Evolutionary conservation across 1,140 invertebrate species (phyloP).

Genomic region (Drosophila kikkawai): DNA sequence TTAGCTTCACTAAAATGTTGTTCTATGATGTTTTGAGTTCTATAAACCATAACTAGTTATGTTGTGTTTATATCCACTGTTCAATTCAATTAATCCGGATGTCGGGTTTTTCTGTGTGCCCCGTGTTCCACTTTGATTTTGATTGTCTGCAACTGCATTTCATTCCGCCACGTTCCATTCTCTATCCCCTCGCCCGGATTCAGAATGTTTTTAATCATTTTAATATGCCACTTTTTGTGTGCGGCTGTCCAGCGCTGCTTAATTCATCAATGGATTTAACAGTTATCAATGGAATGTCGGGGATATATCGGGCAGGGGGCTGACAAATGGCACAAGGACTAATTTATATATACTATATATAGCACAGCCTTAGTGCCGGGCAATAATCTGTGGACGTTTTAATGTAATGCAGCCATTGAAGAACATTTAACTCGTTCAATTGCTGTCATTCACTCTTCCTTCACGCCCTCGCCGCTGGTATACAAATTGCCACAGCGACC

Average conservation of each 20-base stretch:
- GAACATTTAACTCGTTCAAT: slow-evolving; percentile 55
- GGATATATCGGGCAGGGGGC: slow-evolving; percentile 4
- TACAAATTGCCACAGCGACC: slow-evolving; percentile 41
- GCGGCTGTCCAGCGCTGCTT: slow-evolving; percentile 53
- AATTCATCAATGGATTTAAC: slow-evolving; percentile 61
- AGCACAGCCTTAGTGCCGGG: slow-evolving; percentile 20
- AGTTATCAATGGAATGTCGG: slow-evolving; percentile 27
- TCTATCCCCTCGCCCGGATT: not conserved
- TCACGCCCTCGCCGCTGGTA: not conserved
- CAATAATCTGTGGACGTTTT: slow-evolving; percentile 39
- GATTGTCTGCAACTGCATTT: slow-evolving; percentile 66
- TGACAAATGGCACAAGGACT: slow-evolving; percentile 51
- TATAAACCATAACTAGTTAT: not conserved
- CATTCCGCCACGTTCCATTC: slow-evolving; percentile 14
- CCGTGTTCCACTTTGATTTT: slow-evolving; percentile 67
- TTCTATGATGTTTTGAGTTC: not conserved
- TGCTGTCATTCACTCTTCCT: slow-evolving; percentile 47
- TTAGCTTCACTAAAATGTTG: no score
- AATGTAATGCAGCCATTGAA: slow-evolving; percentile 44
- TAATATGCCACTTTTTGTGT: slow-evolving; percentile 73
- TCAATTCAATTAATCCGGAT: slow-evolving; percentile 60
- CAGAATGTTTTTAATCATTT: slow-evolving; percentile 67
- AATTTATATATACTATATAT: slow-evolving; percentile 57
- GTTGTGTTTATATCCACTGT: slow-evolving; percentile 47
- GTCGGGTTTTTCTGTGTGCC: slow-evolving; percentile 28